Conservation (phyloP, 1,140 invertebrate species). For the Cotesia typhae region DNA sequence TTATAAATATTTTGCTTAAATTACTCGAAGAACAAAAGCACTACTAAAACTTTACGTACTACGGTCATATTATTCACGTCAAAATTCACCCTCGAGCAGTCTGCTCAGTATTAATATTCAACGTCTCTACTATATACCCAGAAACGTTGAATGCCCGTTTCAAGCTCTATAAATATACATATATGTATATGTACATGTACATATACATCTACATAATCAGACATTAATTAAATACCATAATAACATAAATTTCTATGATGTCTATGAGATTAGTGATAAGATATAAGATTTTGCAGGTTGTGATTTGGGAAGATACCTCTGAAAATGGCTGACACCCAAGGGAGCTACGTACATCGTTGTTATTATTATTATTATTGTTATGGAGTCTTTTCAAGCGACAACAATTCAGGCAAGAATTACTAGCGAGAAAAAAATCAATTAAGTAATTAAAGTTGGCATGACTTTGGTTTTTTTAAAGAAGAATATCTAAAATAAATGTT, state of each 20-base stretch:
- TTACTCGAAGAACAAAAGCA: too few species aligned
- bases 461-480: too few species aligned
- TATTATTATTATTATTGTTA: background rate
- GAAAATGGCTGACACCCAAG: slow-evolving; percentile 8
- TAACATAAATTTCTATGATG: background rate
- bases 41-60: background rate
- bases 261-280: background rate
- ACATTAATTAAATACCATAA: background rate
- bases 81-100: slow-evolving; percentile 7
- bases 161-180: background rate
- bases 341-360: too few species aligned
- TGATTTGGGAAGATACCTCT: background rate
- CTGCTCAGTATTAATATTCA: slow-evolving; percentile 25
- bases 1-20: too few species aligned
- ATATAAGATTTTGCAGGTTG: slow-evolving; percentile 14
- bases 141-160: slow-evolving; percentile 22
- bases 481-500: too few species aligned
- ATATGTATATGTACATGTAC: too few species aligned
- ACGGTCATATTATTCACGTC: background rate
- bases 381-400: slow-evolving; percentile 7
- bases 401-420: slow-evolving; percentile 20
- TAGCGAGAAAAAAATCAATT: background rate
- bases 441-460: slow-evolving; percentile 7
- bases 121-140: background rate
- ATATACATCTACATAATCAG: too few species aligned